Base-by-base conservation (phyloP, 92 coral and sea anemone species). In the Palythoa caribaeorum region DNA sequence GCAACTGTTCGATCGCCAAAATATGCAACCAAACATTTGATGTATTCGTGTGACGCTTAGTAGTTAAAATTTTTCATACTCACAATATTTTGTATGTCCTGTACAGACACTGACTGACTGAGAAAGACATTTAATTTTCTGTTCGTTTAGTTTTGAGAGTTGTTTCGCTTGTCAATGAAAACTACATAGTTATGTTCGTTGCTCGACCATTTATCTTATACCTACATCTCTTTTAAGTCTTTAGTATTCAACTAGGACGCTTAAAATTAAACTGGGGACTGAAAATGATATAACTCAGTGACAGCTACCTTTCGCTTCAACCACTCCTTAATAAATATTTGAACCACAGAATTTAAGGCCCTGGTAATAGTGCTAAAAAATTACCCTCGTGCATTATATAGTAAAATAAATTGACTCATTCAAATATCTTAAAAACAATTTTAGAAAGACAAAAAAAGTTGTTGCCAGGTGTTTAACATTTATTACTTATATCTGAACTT, bases 1-100 rank as follows among this genome's bases (percentile, higher is more conserved):
- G 86, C 86, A n/a, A 81, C 86, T 14, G 86, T 66, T 65, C 21
- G 40, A 36, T 21, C 21, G 59, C 75, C 37, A 36, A 71, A 81
- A 65, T 39, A 81, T 81, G 86, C 59, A 48, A 38, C 40, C 63
- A 81, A 66, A 11, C 37, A 44, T 37, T 35, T 65, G 47, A 9
- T 28, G 75, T 70, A 12, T 36, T 70, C 47, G 9, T 37, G 14
- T 70, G 36, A 35, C 75, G 36, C 21, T 68, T 20, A 21, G 36
- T 28, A 21, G 38, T 68, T 10, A 17, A 68, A 20, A 20, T 68
- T 68, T 68, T 59, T n/a, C 38, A 35, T 68, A 68, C 73, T 17
- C 39, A 35, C 47, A 35, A 37, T 35, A 70, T 35, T 47, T 70
- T 9, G 7, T 19, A 2, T 28, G 0, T 28, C 28, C 28, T 28